These are phyloP conservation scores for Leptonema lineaticorne DNA, from an alignment of 1,140 invertebrate species.

Conservation along the genomic window DNA sequence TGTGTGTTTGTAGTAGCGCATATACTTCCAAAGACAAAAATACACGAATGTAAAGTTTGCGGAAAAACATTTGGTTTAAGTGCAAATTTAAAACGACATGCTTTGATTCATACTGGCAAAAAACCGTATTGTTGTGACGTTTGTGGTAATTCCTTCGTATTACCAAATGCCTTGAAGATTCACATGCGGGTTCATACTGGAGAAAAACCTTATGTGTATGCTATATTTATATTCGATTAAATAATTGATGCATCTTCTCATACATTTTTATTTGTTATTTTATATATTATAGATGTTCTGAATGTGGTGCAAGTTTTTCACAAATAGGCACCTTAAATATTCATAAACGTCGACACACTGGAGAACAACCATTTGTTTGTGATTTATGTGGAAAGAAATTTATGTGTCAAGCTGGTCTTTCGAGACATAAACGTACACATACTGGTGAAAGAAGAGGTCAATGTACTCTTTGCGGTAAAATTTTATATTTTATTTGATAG, in stretches of 20 bases:
- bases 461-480: constrained; percentile 38
- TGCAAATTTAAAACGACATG: constrained; percentile 28
- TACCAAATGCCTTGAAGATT: constrained; percentile 44
- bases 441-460: constrained; percentile 47
- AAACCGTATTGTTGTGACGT: constrained; percentile 41
- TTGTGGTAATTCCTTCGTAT: constrained; percentile 45
- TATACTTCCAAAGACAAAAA: too few species aligned
- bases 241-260: constrained; percentile 52
- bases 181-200: constrained; percentile 55
- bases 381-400: constrained; percentile 62
- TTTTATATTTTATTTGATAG: not conserved
- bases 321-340: constrained; percentile 61
- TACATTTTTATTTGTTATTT: not conserved
- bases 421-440: constrained; percentile 58
- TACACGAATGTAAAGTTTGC: constrained; percentile 24
- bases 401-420: constrained; percentile 56
- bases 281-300: constrained; percentile 48
- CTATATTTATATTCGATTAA: constrained; percentile 46
- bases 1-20: too few species aligned
- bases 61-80: constrained; percentile 14
- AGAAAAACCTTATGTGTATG: constrained; percentile 49
- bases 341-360: constrained; percentile 65
- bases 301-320: constrained; percentile 50
- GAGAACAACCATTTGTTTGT: constrained; percentile 71
- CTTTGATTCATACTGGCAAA: constrained; percentile 44